Base-by-base conservation (phyloP, 2,113 vertebrate genomes). In the Vanacampus margaritifer region DNA sequence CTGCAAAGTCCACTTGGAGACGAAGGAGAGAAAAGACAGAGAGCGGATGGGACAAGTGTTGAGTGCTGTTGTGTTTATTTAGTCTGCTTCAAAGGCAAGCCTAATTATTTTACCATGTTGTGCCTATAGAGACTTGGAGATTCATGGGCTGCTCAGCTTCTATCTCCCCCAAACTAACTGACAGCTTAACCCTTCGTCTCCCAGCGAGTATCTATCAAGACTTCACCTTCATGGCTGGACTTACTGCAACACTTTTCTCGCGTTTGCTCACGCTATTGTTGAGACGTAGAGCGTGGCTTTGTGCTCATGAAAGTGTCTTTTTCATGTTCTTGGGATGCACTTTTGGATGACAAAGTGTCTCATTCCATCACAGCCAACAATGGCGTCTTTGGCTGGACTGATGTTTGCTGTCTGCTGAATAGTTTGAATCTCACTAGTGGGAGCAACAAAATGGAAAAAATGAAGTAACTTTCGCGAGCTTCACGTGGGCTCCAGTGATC, bases 51-150 rank as follows among this genome's bases (percentile, higher is more conserved):
- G 71, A 68, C 71, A 72, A 69, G 88, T 87, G 89, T 86, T 90
- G 90, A 90, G 85, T 86, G 86, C 87, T 83, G 88, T 90, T 86
- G 79, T 92, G 89, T 93, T 93, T 92, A 90, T 91, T 90, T 91
- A 89, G 89, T 81, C 84, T 73, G 70, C 90, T 91, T 93, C 92
- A 93, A 93, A 92, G 91, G 76, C 53, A 48, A 75, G 69, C 75
- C 65, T 93, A 90, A 93, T 92, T 91, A 87, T 89, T 92, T 92
- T 92, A 91, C 91, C 92, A 91, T 91, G 84, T 87, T 77, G 81
- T 79, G 89, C 70, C 87, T 79, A 80, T 80, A 81, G 85, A 88
- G 89, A 86, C 86, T 59, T 71, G 66, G 87, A 84, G 84, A 85
- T 85, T 86, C 83, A 84, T 72, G 80, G 76, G 68, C 80, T 83